Evolutionary conservation across 1,140 invertebrate genomes (phyloP).

Genomic region (Cecropterus lyciades): DNA sequence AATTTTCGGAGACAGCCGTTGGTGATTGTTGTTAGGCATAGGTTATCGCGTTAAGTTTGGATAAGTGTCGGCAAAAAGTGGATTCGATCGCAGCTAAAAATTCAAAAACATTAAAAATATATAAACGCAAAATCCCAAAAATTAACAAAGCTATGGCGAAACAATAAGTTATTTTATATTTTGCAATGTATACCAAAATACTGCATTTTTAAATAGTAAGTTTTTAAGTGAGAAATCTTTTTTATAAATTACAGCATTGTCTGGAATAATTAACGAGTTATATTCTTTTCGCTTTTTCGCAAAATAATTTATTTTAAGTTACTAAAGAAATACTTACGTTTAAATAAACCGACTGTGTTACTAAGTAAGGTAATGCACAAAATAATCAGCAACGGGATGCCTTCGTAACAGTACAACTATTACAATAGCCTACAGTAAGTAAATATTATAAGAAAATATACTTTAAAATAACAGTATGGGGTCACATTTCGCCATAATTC

Average conservation of each 20-base stretch:
- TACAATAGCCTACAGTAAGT: constrained; percentile 76
- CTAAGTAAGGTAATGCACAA: constrained; percentile 76
- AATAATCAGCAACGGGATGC: constrained; percentile 77
- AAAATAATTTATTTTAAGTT: constrained; percentile 72
- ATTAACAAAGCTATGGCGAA: constrained; percentile 62
- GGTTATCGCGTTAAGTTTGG: constrained; percentile 75
- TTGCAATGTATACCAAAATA: constrained; percentile 84
- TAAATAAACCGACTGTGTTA: constrained; percentile 78
- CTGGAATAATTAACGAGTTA: constrained; percentile 46
- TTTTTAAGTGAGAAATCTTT: constrained; percentile 74
- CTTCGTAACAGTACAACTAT: constrained; percentile 81
- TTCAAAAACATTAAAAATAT: constrained; percentile 40
- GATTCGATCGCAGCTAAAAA: constrained; percentile 59
- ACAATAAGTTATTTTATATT: constrained; percentile 67
- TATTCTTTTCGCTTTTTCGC: constrained; percentile 67
- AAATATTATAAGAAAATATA: constrained; percentile 66
- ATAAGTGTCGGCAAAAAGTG: constrained; percentile 74
- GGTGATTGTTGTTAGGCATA: constrained; percentile 73
- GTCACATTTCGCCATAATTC: background rate
- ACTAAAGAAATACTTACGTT: constrained; percentile 57
- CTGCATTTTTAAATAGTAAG: constrained; percentile 81
- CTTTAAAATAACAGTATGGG: constrained; percentile 57
- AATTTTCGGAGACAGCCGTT: constrained; percentile 67
- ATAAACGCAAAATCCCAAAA: constrained; percentile 30
- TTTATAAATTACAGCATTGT: constrained; percentile 50